phyloP scores from a whole-genome alignment of 1,140 invertebrate species.

The Sesamia nonagrioides region DNA sequence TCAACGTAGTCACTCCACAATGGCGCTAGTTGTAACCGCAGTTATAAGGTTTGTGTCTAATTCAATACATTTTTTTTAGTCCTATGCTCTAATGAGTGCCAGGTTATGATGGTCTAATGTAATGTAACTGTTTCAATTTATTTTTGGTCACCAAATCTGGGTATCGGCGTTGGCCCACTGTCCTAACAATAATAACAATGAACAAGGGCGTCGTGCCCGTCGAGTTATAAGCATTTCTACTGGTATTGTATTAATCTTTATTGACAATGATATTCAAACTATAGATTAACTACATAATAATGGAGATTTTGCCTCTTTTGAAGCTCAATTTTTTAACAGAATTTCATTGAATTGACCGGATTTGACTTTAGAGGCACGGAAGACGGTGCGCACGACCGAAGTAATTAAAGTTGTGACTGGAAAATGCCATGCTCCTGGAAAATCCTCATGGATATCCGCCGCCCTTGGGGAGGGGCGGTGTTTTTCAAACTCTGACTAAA shows the following conservation, averaged over 20 bases:
- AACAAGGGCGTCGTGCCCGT: conserved; percentile 1
- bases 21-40: background rate
- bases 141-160: conserved; percentile 8
- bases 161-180: background rate
- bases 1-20: background rate
- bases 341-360: no score
- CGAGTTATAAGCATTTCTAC: background rate
- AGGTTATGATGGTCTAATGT: background rate
- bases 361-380: no score
- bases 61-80: background rate
- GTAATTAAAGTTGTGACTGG: no score
- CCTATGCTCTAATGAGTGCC: background rate
- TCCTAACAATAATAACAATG: conserved; percentile 2
- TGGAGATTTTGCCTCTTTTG: background rate
- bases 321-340: no score
- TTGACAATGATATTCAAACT: conserved; percentile 14
- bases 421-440: no score
- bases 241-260: conserved; percentile 12
- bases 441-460: no score
- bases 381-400: no score
- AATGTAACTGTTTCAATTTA: background rate
- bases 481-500: no score
- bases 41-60: background rate
- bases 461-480: no score
- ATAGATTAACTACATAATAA: background rate